Evolutionary conservation across 2,888 invertebrate species (phyloP).

Genomic region (Ceratothoa steindachneri): DNA sequence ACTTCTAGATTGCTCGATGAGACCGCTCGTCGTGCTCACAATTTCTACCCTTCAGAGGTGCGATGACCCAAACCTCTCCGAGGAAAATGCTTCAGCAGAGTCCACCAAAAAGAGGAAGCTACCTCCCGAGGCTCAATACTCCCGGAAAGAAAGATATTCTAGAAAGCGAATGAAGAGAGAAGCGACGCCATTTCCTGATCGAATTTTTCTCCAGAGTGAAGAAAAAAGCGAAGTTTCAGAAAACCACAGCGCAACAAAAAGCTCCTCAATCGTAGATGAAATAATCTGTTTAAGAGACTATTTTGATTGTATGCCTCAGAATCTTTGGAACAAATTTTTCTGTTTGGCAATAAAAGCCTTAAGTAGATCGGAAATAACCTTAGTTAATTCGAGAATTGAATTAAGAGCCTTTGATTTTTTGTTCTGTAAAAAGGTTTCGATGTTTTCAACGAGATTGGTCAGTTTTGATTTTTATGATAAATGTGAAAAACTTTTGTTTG

Average conservation of each 20-base stretch:
- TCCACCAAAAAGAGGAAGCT: neutral
- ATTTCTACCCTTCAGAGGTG: neutral
- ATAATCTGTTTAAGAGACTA: neutral
- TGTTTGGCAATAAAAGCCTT: neutral
- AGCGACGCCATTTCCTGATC: neutral
- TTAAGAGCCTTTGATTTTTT: neutral
- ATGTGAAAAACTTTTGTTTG: neutral
- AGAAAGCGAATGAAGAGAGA: neutral
- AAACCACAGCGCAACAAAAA: neutral
- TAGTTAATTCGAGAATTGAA: neutral
- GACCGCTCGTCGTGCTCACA: neutral
- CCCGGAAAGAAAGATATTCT: neutral
- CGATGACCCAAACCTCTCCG: neutral
- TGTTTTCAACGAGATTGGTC: neutral
- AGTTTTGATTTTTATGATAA: neutral
- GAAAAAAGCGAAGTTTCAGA: neutral
- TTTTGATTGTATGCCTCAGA: neutral
- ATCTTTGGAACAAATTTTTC: neutral
- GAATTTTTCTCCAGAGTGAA: neutral
- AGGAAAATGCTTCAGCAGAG: neutral
- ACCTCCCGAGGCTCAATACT: neutral
- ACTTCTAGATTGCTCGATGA: neutral
- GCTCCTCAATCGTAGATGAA: neutral
- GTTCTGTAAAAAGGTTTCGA: neutral
- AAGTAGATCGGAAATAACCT: neutral